Evolutionary conservation across 2,797 vertebrate species (phyloP).

Genomic region (Telmatherina bonti): DNA sequence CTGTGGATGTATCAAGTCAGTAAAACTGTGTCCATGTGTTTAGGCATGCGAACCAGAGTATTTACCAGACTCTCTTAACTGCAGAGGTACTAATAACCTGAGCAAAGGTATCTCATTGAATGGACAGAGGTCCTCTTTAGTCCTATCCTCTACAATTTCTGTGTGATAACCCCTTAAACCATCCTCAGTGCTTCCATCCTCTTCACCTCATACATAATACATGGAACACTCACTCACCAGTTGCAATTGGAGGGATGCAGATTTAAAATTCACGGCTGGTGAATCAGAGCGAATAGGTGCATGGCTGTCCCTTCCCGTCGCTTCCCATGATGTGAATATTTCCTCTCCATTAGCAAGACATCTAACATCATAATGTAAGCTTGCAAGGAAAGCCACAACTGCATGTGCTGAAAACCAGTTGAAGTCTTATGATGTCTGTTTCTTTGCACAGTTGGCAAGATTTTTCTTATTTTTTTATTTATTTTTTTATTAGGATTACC

Average conservation of each 20-base stretch:
- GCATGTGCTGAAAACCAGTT: background rate
- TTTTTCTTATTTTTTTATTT: background rate
- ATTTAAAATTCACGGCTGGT: conserved; percentile 54
- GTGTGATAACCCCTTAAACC: conserved; percentile 45
- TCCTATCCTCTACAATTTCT: conserved; percentile 17
- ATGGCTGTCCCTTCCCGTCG: conserved; percentile 6
- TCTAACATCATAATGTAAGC: conserved; percentile 8
- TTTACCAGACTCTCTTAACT: conserved; percentile 38
- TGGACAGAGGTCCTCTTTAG: conserved; percentile 26
- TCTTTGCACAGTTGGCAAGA: background rate
- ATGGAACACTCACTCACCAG: conserved; percentile 31
- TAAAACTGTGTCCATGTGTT: conserved; percentile 25
- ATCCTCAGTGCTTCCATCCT: conserved; percentile 18
- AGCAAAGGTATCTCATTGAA: conserved; percentile 29
- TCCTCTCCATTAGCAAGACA: conserved; percentile 27
- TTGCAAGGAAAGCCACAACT: background rate
- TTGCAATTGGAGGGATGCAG: conserved; percentile 26
- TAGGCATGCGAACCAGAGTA: conserved; percentile 13
- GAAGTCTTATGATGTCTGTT: conserved; percentile 9
- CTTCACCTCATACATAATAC: conserved; percentile 65
- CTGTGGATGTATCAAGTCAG: conserved; percentile 34
- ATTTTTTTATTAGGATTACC: conserved; percentile 15
- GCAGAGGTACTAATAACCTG: conserved; percentile 4
- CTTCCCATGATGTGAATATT: conserved; percentile 48
- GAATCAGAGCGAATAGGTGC: conserved; percentile 48